Evolutionary conservation across 2,888 invertebrate genomes (phyloP).

Genomic region (Pyralis farinalis): DNA sequence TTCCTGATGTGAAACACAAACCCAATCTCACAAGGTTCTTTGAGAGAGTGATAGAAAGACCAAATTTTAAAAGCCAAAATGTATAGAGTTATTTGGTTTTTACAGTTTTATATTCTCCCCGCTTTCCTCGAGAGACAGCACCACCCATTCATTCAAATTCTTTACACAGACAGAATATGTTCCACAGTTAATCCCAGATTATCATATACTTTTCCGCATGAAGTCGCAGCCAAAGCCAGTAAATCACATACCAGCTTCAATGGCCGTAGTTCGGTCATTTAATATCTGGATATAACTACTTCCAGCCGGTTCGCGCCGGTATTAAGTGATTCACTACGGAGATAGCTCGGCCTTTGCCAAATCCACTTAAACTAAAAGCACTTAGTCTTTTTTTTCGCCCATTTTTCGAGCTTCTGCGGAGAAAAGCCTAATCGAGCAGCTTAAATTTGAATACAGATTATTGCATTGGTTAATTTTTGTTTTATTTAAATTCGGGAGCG

Average conservation of each 20-base stretch:
- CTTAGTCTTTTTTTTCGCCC: constrained; percentile 29
- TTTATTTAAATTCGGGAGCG: constrained; percentile 24
- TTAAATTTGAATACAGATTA: constrained; percentile 35
- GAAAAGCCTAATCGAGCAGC: constrained; percentile 39
- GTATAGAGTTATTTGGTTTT: too few species aligned
- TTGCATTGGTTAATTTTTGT: constrained; percentile 26
- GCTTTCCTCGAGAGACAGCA: too few species aligned
- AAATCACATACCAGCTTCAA: neutral
- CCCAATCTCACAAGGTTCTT: too few species aligned
- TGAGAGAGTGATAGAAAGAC: too few species aligned
- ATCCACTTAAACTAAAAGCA: constrained; percentile 43
- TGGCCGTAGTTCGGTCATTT: constrained; percentile 26
- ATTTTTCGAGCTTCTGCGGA: constrained; percentile 20
- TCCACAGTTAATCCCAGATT: too few species aligned
- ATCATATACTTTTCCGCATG: too few species aligned
- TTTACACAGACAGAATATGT: too few species aligned
- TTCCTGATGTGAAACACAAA: too few species aligned
- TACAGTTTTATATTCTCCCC: too few species aligned
- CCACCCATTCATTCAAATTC: too few species aligned
- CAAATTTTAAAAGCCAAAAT: too few species aligned
- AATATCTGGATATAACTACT: constrained; percentile 28
- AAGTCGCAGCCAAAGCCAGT: neutral
- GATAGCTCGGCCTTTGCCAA: constrained; percentile 32
- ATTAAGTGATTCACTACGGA: constrained; percentile 24
- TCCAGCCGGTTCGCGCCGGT: constrained; percentile 24